Base-by-base conservation (phyloP, 2,888 invertebrate genomes). In the Lysandra bellargus region DNA sequence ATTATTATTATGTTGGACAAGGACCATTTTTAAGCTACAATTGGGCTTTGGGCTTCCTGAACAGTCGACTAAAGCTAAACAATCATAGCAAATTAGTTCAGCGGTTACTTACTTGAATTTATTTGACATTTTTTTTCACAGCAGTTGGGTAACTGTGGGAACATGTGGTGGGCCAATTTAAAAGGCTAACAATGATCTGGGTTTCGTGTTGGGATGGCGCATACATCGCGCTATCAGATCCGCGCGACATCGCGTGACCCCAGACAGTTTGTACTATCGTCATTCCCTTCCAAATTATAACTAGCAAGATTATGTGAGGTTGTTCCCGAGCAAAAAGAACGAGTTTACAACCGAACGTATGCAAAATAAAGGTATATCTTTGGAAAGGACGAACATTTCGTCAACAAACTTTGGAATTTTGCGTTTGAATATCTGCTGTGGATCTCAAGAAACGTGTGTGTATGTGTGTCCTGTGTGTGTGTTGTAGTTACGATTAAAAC, bases 251-350 rank as follows among this genome's bases (percentile, higher is more conserved):
- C 86, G 94, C 94, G 94, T 94, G 94, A 93, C 94, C 89, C 91
- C 91, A 85, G 88, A 88, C 93, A 93, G 94, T 94, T 94, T 93
- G 94, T 93, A 89, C 88, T 90, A 92, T 92, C 92, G 92, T 93
- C 93, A 93, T 93, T 91, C 92, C 87, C 84, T 84, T 82, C 89
- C 90, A 88, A 87, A 88, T 89, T 74, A 79, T 75, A 79, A 79
- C 79, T 79, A 75, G 79, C 75, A 79, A 79, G 79, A 79, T 79
- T 79, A 79, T 61, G 79, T 75, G 79, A 53, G 57, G 53, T 53
- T 53, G 76, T 53, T 7, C 17, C 53, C 49, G 23, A 30, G 7
- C 53, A 76, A 76, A 76, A 76, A 33, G 17, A 69, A 69, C 69
- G 30, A 64, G 64, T 12, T 9, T 69, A 5, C 69, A 69, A 33